Percentiles rank a stretch among this genome's conserved stretches.
These are phyloP conservation scores for Abscondita cerata DNA, from an alignment of 2,888 invertebrate genomes.

Conservation along the genomic window DNA sequence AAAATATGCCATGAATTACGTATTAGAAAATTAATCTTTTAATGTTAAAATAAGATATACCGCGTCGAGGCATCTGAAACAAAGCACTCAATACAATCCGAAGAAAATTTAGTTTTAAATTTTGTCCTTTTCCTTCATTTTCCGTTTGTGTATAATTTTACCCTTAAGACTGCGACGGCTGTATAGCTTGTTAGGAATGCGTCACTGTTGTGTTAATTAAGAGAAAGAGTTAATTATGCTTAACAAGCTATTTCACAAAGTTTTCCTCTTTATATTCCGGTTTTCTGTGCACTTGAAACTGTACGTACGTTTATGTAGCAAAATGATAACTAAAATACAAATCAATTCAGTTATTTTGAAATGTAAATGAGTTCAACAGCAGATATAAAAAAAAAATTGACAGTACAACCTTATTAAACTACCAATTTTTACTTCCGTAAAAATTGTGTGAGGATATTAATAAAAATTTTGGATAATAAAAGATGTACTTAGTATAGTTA, in stretches of 20 bases:
- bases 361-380: slow-evolving; percentile 4
- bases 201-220: slow-evolving; percentile 58
- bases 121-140: slow-evolving; percentile 33
- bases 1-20: too few species aligned
- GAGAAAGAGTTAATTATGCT: slow-evolving; percentile 58
- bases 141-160: slow-evolving; percentile 25
- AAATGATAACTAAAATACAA: slow-evolving; percentile 18
- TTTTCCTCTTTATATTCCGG: slow-evolving; percentile 47
- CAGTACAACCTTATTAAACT: too few species aligned
- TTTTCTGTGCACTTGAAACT: slow-evolving; percentile 30
- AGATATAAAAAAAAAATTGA: too few species aligned
- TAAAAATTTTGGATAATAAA: too few species aligned
- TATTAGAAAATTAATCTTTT: slow-evolving; percentile 39
- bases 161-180: slow-evolving; percentile 40
- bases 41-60: slow-evolving; percentile 41
- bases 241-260: slow-evolving; percentile 56
- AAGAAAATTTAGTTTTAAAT: slow-evolving; percentile 27
- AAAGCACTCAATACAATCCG: slow-evolving; percentile 43
- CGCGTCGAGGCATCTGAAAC: slow-evolving; percentile 46
- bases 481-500: too few species aligned
- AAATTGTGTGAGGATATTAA: too few species aligned
- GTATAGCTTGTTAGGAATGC: slow-evolving; percentile 54
- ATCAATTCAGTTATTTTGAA: slow-evolving; percentile 7
- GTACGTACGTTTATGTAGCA: slow-evolving; percentile 22
- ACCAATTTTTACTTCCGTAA: too few species aligned